Conservation (phyloP, 2,888 invertebrate species). For the Nomada fabriciana region DNA sequence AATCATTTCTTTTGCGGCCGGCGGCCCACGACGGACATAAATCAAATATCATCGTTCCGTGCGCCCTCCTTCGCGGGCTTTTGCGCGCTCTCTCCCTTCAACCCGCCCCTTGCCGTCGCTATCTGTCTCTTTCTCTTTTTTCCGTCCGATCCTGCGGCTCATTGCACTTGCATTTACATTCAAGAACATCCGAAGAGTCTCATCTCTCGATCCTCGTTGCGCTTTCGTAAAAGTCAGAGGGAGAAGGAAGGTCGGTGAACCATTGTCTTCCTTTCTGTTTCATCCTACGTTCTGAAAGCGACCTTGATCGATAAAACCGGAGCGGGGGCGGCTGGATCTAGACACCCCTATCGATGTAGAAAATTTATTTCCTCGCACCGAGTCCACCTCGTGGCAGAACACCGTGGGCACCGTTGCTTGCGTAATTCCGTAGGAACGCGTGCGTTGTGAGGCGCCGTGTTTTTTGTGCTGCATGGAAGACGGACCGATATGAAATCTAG, state of each 20-base stretch:
- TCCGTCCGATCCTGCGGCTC: conserved; percentile 52
- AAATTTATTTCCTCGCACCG: conserved; percentile 53
- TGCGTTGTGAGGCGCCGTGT: neutral
- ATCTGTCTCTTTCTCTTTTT: conserved; percentile 18
- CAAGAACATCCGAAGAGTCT: conserved; percentile 45
- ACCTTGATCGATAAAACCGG: conserved; percentile 60
- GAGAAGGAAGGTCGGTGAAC: conserved; percentile 4
- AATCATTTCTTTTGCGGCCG: conserved; percentile 80
- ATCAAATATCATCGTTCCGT: conserved; percentile 79
- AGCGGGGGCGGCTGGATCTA: conserved; percentile 30
- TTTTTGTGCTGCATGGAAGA: neutral
- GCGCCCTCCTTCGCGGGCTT: conserved; percentile 61
- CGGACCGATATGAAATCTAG: conserved; percentile 2
- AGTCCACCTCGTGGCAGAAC: conserved; percentile 24
- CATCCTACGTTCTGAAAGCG: conserved; percentile 14
- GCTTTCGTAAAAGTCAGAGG: neutral
- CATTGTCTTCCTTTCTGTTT: conserved; percentile 15
- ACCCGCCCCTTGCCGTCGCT: conserved; percentile 23
- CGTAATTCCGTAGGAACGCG: conserved; percentile 2
- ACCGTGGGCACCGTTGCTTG: neutral
- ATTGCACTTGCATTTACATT: conserved; percentile 68
- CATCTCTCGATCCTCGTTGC: conserved; percentile 18
- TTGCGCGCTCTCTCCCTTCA: conserved; percentile 32
- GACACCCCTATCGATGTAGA: conserved; percentile 52
- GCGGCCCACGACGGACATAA: conserved; percentile 79